Conservation (phyloP, 2,888 invertebrate species). For the Eupithecia inturbata region DNA sequence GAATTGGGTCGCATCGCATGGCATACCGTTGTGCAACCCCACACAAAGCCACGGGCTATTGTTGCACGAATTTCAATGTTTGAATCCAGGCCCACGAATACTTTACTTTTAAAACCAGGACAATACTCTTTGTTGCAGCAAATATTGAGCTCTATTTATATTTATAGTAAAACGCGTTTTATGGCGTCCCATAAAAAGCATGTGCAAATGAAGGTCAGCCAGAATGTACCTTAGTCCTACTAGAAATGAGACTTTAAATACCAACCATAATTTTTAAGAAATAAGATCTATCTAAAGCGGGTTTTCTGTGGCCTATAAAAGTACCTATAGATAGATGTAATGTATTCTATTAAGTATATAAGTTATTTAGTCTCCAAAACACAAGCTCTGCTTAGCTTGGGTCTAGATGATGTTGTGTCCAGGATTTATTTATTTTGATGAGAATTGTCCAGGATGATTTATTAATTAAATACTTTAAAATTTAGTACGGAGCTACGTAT, state of each 20-base stretch:
- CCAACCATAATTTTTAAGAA: not conserved
- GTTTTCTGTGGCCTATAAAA: not conserved
- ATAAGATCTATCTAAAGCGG: not conserved
- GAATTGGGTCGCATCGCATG: slow-evolving; percentile 61
- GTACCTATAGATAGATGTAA: no score
- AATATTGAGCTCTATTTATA: slow-evolving; percentile 4
- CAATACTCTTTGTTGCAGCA: slow-evolving; percentile 13
- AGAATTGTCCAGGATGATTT: not conserved
- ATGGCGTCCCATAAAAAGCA: no score
- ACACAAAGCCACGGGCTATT: slow-evolving; percentile 45
- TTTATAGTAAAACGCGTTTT: not conserved
- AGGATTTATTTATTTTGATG: no score
- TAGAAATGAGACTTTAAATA: not conserved
- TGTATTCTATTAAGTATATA: not conserved
- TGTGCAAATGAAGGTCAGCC: not conserved
- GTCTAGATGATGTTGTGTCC: not conserved
- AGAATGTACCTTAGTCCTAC: not conserved
- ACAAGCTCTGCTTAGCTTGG: not conserved
- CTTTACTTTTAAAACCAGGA: slow-evolving; percentile 30
- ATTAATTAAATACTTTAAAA: not conserved
- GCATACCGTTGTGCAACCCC: slow-evolving; percentile 57
- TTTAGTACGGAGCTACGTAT: not conserved
- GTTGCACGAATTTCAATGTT: slow-evolving; percentile 44
- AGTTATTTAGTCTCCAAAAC: not conserved
- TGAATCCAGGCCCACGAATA: slow-evolving; percentile 27